phyloP scores from a whole-genome alignment of 2,797 vertebrate species.

The Danio choprae region DNA sequence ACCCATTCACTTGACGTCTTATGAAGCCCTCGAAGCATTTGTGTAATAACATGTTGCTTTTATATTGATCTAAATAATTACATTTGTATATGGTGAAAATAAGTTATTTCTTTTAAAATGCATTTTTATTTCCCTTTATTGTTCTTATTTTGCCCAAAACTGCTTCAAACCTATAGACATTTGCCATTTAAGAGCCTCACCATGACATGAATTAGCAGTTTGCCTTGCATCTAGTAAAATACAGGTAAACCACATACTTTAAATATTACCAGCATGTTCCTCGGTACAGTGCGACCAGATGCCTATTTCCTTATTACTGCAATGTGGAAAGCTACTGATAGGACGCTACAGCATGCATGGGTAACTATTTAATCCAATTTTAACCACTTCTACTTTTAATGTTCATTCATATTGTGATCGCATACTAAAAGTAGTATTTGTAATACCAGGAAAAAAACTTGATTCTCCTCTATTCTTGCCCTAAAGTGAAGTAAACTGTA shows the following conservation, averaged over 20 bases:
- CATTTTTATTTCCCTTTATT: background rate
- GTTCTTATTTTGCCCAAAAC: background rate
- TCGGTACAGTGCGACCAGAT: background rate
- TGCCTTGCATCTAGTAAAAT: background rate
- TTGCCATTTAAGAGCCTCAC: background rate
- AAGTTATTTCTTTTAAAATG: background rate
- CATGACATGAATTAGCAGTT: background rate
- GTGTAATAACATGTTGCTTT: background rate
- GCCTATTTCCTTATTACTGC: slow-evolving; percentile 12
- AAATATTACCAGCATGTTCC: slow-evolving; percentile 52
- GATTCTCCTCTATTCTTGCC: background rate
- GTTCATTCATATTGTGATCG: background rate
- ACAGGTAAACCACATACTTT: slow-evolving; percentile 51
- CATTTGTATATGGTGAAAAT: background rate
- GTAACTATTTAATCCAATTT: background rate
- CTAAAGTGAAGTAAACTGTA: background rate
- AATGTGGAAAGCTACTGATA: background rate
- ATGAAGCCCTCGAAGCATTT: background rate
- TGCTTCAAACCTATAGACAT: background rate
- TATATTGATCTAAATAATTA: background rate
- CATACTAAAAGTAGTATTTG: background rate
- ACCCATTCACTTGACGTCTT: background rate
- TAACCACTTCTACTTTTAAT: background rate
- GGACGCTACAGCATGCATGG: background rate
- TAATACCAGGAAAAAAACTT: background rate